These are phyloP conservation scores for Lingula anatina DNA, from an alignment of 2,888 invertebrate genomes.

Conservation along the genomic window DNA sequence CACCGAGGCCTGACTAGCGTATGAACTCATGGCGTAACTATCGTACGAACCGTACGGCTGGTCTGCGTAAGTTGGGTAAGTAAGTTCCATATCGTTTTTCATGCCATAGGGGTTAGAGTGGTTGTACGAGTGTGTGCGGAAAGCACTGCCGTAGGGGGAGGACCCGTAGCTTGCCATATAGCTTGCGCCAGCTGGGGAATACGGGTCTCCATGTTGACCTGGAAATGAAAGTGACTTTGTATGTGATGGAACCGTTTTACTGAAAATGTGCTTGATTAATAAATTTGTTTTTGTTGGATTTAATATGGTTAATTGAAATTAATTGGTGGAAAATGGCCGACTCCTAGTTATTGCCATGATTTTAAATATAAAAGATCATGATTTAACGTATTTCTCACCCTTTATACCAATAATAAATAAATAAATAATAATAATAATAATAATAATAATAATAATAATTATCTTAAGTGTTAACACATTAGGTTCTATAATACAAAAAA, in stretches of 20 bases:
- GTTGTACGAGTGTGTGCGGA: slow-evolving; percentile 19
- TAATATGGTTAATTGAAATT: no score
- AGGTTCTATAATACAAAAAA: no score
- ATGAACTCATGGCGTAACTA: slow-evolving; percentile 11
- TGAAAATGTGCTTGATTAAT: neutral
- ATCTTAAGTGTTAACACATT: no score
- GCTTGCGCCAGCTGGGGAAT: slow-evolving; percentile 11
- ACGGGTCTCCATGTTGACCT: slow-evolving; percentile 18
- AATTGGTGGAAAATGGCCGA: no score
- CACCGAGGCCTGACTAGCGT: slow-evolving; percentile 12
- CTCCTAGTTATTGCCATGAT: no score
- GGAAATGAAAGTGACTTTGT: slow-evolving; percentile 3
- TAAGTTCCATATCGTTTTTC: slow-evolving; percentile 24
- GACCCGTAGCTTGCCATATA: slow-evolving; percentile 8
- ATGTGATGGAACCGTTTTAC: neutral
- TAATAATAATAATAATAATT: no score
- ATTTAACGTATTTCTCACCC: no score
- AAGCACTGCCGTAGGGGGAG: slow-evolving; percentile 19
- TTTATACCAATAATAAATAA: no score
- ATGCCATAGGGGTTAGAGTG: slow-evolving; percentile 19
- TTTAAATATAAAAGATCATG: no score
- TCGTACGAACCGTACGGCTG: slow-evolving; percentile 11
- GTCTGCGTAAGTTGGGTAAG: slow-evolving; percentile 16
- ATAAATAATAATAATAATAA: no score
- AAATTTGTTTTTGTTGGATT: neutral